Evolutionary conservation across 2,888 invertebrate species (phyloP).

Genomic region (Eristalis arbustorum): DNA sequence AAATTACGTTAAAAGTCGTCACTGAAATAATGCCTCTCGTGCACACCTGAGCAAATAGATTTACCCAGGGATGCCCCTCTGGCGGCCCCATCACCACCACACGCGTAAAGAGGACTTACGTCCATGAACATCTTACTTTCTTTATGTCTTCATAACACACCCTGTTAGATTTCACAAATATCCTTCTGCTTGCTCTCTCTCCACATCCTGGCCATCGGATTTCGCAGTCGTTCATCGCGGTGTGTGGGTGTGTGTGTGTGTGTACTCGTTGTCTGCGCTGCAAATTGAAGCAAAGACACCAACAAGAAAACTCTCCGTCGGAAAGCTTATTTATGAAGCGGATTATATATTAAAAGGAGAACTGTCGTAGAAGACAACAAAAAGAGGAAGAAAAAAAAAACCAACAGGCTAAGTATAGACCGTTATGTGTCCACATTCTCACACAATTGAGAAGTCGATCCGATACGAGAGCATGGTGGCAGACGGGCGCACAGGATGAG

Average conservation of each 20-base stretch:
- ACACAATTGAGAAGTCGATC: conserved; percentile 15
- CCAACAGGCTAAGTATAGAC: conserved; percentile 15
- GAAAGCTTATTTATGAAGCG: conserved; percentile 44
- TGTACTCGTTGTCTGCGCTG: background rate
- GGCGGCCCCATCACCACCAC: background rate
- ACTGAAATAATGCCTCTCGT: conserved; percentile 77
- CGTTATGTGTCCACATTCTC: conserved; percentile 38
- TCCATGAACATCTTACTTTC: background rate
- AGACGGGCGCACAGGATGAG: background rate
- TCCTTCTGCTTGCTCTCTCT: background rate
- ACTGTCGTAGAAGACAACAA: background rate
- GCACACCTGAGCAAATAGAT: conserved; percentile 79
- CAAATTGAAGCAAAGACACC: background rate
- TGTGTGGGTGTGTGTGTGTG: background rate
- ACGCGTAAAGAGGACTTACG: conserved; percentile 2
- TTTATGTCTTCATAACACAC: background rate
- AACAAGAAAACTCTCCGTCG: conserved; percentile 6
- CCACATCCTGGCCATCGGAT: background rate
- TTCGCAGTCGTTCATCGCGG: background rate
- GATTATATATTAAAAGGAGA: conserved; percentile 22
- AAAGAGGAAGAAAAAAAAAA: background rate
- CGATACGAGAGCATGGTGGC: conserved; percentile 1
- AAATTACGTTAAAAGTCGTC: conserved; percentile 74
- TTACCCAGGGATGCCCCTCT: conserved; percentile 63
- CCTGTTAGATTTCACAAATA: conserved; percentile 10